Evolutionary conservation across 2,113 vertebrate species (phyloP).

Genomic region (Synodontis membranacea): DNA sequence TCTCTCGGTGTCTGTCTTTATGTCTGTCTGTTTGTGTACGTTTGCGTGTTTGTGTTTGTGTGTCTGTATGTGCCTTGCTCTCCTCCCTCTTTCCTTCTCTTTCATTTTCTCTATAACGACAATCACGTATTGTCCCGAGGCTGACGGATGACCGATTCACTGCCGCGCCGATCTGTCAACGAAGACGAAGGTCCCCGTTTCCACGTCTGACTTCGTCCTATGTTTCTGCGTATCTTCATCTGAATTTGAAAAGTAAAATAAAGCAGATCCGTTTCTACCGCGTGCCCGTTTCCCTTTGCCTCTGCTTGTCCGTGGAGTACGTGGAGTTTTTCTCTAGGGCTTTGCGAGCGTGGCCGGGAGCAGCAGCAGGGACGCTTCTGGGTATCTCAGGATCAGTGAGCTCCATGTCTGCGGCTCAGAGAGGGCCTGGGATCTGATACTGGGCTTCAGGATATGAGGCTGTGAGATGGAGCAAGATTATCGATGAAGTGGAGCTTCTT

Average conservation of each 20-base stretch:
- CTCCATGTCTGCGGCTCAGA: slow-evolving; percentile 49
- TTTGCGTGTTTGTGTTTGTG: background rate
- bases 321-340: slow-evolving; percentile 26
- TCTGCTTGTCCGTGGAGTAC: slow-evolving; percentile 9
- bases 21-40: background rate
- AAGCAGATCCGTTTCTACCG: background rate
- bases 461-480: slow-evolving; percentile 33
- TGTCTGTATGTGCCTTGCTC: background rate
- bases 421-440: slow-evolving; percentile 54
- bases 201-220: background rate
- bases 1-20: background rate
- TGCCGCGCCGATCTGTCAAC: too few species aligned
- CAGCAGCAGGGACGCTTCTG: background rate
- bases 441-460: slow-evolving; percentile 40
- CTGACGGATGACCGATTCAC: background rate
- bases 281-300: slow-evolving; percentile 1
- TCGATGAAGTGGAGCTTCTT: slow-evolving; percentile 4
- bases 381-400: slow-evolving; percentile 48
- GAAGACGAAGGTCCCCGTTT: background rate
- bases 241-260: too few species aligned
- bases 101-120: background rate
- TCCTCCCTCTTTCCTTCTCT: background rate
- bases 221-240: background rate
- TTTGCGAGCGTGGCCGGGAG: background rate
- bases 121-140: background rate